Percentiles rank a stretch among this genome's conserved stretches.
Evolutionary conservation across 2,797 vertebrate species (phyloP).

Genomic region (Chaenodraco wilsoni): DNA sequence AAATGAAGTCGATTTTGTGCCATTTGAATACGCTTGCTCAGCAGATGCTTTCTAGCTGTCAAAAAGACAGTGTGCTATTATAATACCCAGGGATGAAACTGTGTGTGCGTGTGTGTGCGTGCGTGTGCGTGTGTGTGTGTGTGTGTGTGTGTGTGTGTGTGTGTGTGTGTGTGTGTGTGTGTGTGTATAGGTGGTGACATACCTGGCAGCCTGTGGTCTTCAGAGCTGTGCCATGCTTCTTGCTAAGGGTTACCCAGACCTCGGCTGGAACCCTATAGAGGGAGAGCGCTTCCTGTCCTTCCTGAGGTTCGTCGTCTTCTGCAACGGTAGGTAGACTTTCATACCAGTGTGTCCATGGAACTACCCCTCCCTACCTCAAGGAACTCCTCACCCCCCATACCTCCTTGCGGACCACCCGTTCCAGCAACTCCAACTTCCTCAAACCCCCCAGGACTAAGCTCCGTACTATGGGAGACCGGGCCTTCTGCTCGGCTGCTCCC

Average conservation of each 20-base stretch:
- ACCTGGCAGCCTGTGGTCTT: slow-evolving; percentile 95
- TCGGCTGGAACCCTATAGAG: slow-evolving; percentile 99
- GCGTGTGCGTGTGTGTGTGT: no score
- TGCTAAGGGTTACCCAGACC: slow-evolving; percentile 95
- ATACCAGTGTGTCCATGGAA: no score
- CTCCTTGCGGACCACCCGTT: no score
- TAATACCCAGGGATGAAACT: slow-evolving; percentile 18
- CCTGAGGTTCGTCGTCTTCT: slow-evolving; percentile 96
- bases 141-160: no score
- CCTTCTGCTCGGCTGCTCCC: no score
- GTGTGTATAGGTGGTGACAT: slow-evolving; percentile 91
- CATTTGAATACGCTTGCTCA: slow-evolving; percentile 35
- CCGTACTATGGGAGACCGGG: no score
- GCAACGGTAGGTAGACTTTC: slow-evolving; percentile 87
- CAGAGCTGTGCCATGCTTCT: slow-evolving; percentile 95
- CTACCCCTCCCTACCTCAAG: no score
- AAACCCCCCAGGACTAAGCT: no score
- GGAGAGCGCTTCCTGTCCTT: slow-evolving; percentile 98
- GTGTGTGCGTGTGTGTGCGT: not conserved
- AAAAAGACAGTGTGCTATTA: slow-evolving; percentile 34
- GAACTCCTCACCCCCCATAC: no score
- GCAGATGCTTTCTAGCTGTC: slow-evolving; percentile 32
- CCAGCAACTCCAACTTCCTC: no score
- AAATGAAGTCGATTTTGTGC: slow-evolving; percentile 38
- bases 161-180: no score